phyloP scores from a whole-genome alignment of 2,888 invertebrate species.

The Melanostoma scalare region DNA sequence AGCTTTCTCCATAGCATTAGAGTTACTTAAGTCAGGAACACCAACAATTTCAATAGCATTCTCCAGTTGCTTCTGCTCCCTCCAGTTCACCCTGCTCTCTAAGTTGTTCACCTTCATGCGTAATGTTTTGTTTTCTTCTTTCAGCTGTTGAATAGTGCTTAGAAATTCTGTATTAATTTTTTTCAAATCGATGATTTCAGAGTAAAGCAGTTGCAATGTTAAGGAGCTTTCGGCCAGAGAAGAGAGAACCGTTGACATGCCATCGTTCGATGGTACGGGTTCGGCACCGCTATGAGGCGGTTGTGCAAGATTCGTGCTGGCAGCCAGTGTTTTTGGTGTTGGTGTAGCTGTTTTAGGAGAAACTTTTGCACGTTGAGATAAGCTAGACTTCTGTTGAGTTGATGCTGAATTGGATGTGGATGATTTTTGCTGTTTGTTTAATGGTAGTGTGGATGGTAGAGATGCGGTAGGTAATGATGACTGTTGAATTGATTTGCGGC shows the following conservation, averaged over 20 bases:
- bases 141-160: slow-evolving; percentile 2
- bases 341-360: too few species aligned
- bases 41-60: slow-evolving; percentile 20
- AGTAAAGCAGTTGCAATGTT: too few species aligned
- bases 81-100: slow-evolving; percentile 37
- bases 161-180: slow-evolving; percentile 12
- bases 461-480: slow-evolving; percentile 10
- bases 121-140: slow-evolving; percentile 20
- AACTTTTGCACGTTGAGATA: too few species aligned
- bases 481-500: slow-evolving; percentile 21
- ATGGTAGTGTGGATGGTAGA: background rate
- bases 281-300: too few species aligned
- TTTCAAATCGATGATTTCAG: background rate
- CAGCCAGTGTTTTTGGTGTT: too few species aligned
- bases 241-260: too few species aligned
- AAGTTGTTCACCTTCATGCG: background rate
- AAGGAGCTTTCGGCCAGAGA: too few species aligned
- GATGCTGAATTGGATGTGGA: too few species aligned
- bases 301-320: too few species aligned
- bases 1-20: slow-evolving; percentile 9
- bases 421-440: slow-evolving; percentile 23
- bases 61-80: slow-evolving; percentile 24
- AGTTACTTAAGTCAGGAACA: slow-evolving; percentile 11
- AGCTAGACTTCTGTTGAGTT: too few species aligned
- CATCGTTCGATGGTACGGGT: too few species aligned